These are phyloP conservation scores for Arctocebus calabarensis DNA, from an alignment of 2,797 vertebrate genomes.

Conservation along the genomic window DNA sequence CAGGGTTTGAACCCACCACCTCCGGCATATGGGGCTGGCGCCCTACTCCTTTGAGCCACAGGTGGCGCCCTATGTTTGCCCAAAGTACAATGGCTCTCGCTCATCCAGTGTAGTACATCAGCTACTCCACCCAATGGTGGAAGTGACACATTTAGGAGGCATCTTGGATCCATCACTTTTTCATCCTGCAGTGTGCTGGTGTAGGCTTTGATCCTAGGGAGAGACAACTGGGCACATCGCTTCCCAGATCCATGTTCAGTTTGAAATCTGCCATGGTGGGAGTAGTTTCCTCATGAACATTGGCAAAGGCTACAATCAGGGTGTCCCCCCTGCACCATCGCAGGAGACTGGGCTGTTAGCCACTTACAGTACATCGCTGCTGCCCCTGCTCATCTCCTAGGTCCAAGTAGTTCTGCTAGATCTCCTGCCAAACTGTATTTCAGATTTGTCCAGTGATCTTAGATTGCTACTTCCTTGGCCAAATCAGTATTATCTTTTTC, in stretches of 20 bases:
- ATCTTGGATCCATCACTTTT: background rate
- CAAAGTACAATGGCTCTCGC: background rate
- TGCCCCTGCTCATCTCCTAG: background rate
- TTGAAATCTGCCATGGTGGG: background rate
- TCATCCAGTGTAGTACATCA: background rate
- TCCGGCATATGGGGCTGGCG: too few species aligned
- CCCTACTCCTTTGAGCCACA: too few species aligned
- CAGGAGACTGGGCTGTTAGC: background rate
- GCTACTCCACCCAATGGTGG: background rate
- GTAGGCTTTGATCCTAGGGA: background rate
- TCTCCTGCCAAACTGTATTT: background rate
- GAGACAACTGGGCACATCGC: background rate
- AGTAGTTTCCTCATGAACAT: background rate
- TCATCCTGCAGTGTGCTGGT: background rate
- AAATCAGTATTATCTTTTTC: background rate
- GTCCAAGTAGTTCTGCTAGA: background rate
- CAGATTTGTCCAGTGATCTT: background rate
- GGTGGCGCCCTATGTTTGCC: too few species aligned
- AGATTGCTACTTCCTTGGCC: background rate
- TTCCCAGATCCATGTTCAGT: background rate
- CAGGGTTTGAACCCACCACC: too few species aligned
- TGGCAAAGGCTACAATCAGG: background rate
- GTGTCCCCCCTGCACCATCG: background rate
- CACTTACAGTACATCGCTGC: background rate
- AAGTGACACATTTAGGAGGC: background rate